These are phyloP conservation scores for Cladopsammia gracilis DNA, from an alignment of 64 coral and sea anemone species.

Conservation along the genomic window DNA sequence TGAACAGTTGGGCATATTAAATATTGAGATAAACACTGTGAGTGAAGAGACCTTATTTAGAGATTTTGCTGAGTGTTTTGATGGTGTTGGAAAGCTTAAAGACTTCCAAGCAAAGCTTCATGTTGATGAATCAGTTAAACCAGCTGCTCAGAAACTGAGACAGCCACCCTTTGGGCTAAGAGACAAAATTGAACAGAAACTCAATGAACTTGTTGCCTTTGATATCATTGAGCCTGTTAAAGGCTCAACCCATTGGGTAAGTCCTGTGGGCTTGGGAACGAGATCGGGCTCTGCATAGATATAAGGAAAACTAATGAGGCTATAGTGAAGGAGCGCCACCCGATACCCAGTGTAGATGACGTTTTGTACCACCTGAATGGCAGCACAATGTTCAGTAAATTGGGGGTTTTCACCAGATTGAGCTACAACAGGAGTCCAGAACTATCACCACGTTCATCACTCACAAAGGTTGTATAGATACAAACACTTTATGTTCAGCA, in stretches of 20 bases:
- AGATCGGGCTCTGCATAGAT: background rate
- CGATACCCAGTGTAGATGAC: no score
- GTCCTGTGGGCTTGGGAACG: background rate
- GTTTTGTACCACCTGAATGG: background rate
- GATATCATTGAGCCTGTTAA: constrained; percentile 46
- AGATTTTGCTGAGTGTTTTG: background rate
- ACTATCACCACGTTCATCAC: constrained; percentile 45
- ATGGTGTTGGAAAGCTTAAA: constrained; percentile 8
- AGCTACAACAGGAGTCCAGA: constrained; percentile 40
- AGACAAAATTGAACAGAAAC: background rate
- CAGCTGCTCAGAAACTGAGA: no score
- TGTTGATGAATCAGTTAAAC: no score
- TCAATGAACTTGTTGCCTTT: constrained; percentile 8
- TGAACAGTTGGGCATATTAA: constrained; percentile 5
- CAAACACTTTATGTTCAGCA: constrained; percentile 50
- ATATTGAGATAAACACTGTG: constrained; percentile 1
- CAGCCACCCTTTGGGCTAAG: no score
- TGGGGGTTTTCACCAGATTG: constrained; percentile 25
- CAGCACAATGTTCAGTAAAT: constrained; percentile 17
- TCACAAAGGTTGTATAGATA: constrained; percentile 14
- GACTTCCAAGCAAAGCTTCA: no score
- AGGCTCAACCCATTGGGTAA: constrained; percentile 43
- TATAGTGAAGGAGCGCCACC: no score
- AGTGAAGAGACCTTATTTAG: constrained; percentile 14
- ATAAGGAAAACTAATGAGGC: background rate